phyloP scores from a whole-genome alignment of 2,113 vertebrate species.

The Thunnus thynnus region DNA sequence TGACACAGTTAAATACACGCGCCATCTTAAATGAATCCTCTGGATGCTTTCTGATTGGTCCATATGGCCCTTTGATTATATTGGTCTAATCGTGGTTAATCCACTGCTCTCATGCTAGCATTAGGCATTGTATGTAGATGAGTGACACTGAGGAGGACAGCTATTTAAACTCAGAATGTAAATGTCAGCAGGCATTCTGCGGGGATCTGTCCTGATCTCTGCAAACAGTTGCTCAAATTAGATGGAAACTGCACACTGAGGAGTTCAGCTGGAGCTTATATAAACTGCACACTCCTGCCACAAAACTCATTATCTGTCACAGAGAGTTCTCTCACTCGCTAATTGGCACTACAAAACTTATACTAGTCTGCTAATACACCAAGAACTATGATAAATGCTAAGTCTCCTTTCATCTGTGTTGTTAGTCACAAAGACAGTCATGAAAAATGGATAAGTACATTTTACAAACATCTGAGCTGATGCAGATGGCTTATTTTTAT shows the following conservation, averaged over 20 bases:
- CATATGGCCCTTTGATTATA: neutral
- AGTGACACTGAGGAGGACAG: neutral
- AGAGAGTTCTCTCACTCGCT: too few relatives aligned
- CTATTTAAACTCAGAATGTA: conserved; percentile 37
- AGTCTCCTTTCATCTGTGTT: neutral
- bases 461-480: too few relatives aligned
- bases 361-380: neutral
- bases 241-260: conserved; percentile 5
- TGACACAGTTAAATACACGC: neutral
- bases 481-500: too few relatives aligned
- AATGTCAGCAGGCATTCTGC: conserved; percentile 35
- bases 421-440: neutral
- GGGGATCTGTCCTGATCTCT: conserved; percentile 36
- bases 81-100: conserved; percentile 12
- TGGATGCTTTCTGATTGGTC: neutral
- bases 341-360: neutral
- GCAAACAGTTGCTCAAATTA: conserved; percentile 35
- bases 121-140: conserved; percentile 23
- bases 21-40: neutral
- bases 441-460: neutral
- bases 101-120: neutral
- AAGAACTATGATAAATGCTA: neutral
- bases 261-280: neutral
- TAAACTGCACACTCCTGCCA: neutral
- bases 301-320: neutral